Evolutionary conservation across 1,140 invertebrate species (phyloP).

Genomic region (Solen grandis): DNA sequence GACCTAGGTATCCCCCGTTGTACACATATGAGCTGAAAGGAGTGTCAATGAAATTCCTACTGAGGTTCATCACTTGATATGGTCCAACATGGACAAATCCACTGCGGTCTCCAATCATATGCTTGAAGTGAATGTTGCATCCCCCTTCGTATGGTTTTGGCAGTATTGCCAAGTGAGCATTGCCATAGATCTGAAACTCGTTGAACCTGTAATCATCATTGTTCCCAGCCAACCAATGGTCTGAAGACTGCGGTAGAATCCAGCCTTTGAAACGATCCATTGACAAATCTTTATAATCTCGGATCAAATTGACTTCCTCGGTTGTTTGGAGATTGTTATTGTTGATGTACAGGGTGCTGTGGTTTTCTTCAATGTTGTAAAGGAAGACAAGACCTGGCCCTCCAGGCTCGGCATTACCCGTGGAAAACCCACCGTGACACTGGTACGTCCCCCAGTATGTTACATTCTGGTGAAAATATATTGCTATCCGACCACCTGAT

Average conservation of each 20-base stretch:
- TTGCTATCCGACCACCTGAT: constrained; percentile 67
- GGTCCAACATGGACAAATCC: constrained; percentile 70
- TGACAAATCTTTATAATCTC: constrained; percentile 64
- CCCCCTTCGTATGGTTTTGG: constrained; percentile 60
- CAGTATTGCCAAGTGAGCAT: constrained; percentile 69
- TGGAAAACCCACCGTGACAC: constrained; percentile 65
- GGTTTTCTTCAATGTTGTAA: constrained; percentile 65
- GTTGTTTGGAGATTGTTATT: constrained; percentile 61
- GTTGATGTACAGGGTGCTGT: constrained; percentile 68
- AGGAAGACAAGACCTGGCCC: constrained; percentile 71
- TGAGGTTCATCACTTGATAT: constrained; percentile 69
- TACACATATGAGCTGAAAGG: constrained; percentile 74
- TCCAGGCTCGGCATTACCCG: constrained; percentile 60
- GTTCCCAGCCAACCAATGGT: constrained; percentile 62
- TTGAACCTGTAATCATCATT: constrained; percentile 68
- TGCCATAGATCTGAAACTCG: constrained; percentile 72
- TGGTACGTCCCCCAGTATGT: constrained; percentile 69
- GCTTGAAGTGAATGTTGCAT: constrained; percentile 64
- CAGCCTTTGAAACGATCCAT: constrained; percentile 74
- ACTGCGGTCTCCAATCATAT: constrained; percentile 74
- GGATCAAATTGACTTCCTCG: constrained; percentile 60
- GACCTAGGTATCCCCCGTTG: constrained; percentile 67
- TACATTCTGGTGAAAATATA: constrained; percentile 69
- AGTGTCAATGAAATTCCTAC: constrained; percentile 65
- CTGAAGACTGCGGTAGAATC: constrained; percentile 65